Conservation (phyloP, 2,113 vertebrate species). For the Indicator maculatus region DNA sequence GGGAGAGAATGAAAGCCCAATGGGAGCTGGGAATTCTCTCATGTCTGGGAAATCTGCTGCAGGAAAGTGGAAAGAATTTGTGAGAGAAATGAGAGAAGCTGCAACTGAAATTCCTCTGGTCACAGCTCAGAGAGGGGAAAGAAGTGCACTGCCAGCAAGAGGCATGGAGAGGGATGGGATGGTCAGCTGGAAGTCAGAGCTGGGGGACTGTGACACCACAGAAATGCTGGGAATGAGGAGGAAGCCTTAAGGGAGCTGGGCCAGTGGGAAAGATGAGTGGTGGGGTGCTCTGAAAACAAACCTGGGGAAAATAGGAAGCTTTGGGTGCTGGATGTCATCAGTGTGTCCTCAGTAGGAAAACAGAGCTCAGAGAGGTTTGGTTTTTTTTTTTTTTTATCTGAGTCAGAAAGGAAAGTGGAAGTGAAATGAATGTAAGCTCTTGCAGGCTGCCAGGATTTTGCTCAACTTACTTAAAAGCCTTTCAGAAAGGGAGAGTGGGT, state of each 20-base stretch:
- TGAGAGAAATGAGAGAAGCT: not conserved
- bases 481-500: not conserved
- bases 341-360: not conserved
- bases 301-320: not conserved
- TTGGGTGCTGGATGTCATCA: not conserved
- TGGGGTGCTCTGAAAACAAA: not conserved
- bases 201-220: not conserved
- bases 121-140: not conserved
- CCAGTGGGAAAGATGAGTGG: not conserved
- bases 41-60: slow-evolving; percentile 35
- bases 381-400: not conserved
- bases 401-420: not conserved
- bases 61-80: slow-evolving; percentile 34
- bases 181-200: not conserved
- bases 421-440: not conserved
- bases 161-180: not conserved
- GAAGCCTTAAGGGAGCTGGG: not conserved
- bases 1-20: not conserved
- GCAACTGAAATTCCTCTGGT: slow-evolving; percentile 27
- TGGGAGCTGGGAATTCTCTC: slow-evolving; percentile 27
- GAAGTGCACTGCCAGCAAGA: not conserved
- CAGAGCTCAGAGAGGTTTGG: not conserved
- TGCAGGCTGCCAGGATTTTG: fast-evolving
- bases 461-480: not conserved
- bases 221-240: not conserved